Evolutionary conservation across 2,113 vertebrate species (phyloP), one percentile per base, ranked within the genome.

Genomic region (Sinocyclocheilus rhinocerous): DNA sequence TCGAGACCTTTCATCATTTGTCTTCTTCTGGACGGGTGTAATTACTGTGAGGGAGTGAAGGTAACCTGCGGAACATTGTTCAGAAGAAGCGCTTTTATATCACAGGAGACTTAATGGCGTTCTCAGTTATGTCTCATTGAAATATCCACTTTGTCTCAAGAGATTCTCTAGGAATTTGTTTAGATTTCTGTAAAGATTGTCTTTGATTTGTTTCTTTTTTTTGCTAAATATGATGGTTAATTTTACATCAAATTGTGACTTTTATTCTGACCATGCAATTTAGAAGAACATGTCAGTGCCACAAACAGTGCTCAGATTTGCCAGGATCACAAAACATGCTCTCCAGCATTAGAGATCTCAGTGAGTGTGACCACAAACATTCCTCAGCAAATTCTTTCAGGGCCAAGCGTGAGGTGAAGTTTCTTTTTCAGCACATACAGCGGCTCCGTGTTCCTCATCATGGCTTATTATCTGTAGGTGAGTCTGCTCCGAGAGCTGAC

Each of bases 401-500:
- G n/a, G 0, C 11, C n/a, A 26, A 26, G 15, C 2, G 4, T 29
- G n/a, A 48, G 26, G 6, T 24, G 24, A 1, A 22, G 57, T 59
- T 22, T 59, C 6, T 50, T 48, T 82, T 50, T 33, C n/a, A n/a
- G 6, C 9, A 59, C 73, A 76, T 65, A 26, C 15, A 10, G 2
- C 33, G 5, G n/a, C 45, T 50, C 48, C 3, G 29, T 72, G 91
- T 86, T 26, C 20, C 85, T 92, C 86, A 89, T 59, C 57, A 59
- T 86, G 48, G 65, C 79, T 72, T 77, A 90, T 89, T 87, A 84
- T 67, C 80, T 16, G 45, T 81, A 88, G 65, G 33, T 63, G 39
- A 36, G 79, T 82, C 36, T 76, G 45, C 20, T 55, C 79, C 82
- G 78, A 87, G 83, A 90, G 36, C 85, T 90, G 86, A 87, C 87